phyloP scores from a whole-genome alignment of 2,797 vertebrate genomes.

The Acanthis flammea region DNA sequence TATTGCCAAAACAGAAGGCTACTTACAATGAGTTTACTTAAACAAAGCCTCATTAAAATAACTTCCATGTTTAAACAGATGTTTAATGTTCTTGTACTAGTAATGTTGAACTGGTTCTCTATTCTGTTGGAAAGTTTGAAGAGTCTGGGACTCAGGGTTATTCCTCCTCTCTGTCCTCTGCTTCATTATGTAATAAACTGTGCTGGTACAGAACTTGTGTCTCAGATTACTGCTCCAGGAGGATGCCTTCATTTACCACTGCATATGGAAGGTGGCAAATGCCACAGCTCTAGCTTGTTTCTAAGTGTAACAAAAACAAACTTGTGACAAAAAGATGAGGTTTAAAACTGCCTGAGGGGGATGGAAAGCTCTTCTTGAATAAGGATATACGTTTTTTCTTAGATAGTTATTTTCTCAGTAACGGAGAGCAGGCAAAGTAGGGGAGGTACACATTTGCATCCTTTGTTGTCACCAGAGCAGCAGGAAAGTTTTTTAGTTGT shows the following conservation, averaged over 20 bases:
- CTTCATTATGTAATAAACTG: conserved; percentile 19
- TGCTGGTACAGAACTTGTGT: not conserved
- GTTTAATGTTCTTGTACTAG: not conserved
- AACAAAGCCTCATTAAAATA: conserved; percentile 64
- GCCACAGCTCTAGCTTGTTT: not conserved
- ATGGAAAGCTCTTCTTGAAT: not conserved
- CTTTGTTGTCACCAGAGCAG: not conserved
- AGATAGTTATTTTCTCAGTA: not conserved
- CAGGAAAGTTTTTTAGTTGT: not conserved
- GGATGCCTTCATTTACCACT: conserved; percentile 47
- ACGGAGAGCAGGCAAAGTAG: fast-evolving
- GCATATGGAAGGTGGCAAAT: not conserved
- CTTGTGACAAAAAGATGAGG: not conserved
- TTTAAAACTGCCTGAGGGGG: not conserved
- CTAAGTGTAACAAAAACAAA: conserved; percentile 2
- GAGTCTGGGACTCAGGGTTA: not conserved
- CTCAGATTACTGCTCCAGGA: not conserved
- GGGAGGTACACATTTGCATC: not conserved
- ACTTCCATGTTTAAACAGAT: conserved; percentile 8
- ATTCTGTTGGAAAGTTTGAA: not conserved
- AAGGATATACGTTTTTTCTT: fast-evolving
- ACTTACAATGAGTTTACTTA: conserved; percentile 38
- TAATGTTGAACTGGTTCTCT: not conserved
- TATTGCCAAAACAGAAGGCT: conserved; percentile 57
- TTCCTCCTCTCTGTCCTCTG: not conserved